phyloP scores from a whole-genome alignment of 1,140 invertebrate species.

The Pseudomyrmex pallidus region DNA sequence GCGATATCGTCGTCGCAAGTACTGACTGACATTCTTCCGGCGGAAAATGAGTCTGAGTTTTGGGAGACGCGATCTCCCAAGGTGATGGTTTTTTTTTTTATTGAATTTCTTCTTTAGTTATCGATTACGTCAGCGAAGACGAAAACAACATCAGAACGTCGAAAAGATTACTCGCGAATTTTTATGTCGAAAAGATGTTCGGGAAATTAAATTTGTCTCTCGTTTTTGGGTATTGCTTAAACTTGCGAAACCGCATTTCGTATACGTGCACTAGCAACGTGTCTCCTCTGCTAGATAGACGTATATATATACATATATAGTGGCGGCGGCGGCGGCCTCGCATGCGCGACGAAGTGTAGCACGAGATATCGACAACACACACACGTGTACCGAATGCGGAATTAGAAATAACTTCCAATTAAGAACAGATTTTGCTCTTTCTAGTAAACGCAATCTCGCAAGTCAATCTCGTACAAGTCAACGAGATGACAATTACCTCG shows the following conservation, averaged over 20 bases:
- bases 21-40: neutral
- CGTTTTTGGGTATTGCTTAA: slow-evolving; percentile 29
- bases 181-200: too few relatives aligned
- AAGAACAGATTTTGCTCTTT: neutral
- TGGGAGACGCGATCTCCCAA: slow-evolving; percentile 14
- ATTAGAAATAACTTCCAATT: slow-evolving; percentile 23
- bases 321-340: neutral
- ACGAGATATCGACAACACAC: slow-evolving; percentile 1
- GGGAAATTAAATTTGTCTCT: too few relatives aligned
- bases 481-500: too few relatives aligned
- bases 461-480: too few relatives aligned
- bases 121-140: neutral
- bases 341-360: slow-evolving; percentile 15
- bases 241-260: slow-evolving; percentile 24
- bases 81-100: neutral
- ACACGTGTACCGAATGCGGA: neutral
- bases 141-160: too few relatives aligned
- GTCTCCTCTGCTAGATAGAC: neutral
- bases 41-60: slow-evolving; percentile 36
- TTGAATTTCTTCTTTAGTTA: neutral
- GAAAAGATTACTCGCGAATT: too few relatives aligned
- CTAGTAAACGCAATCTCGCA: too few relatives aligned
- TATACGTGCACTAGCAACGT: neutral
- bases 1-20: neutral
- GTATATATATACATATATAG: neutral